A percentile compares a stretch with the other conserved stretches of the same genome.
phyloP scores from a whole-genome alignment of 1,140 invertebrate genomes.

The Ephestia elutella region DNA sequence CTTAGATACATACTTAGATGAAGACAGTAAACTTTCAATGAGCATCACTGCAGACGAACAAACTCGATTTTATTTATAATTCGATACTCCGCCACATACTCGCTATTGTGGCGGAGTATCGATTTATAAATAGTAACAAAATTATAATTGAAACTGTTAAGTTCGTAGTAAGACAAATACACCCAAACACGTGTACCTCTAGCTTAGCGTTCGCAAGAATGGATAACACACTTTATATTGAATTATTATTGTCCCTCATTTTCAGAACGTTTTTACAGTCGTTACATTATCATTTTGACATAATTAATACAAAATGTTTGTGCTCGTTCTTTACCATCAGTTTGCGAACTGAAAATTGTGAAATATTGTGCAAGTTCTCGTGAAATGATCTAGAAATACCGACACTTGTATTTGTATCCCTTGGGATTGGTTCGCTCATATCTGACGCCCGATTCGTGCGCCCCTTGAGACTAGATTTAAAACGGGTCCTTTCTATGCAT shows the following conservation, averaged over 20 bases:
- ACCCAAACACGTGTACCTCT: neutral
- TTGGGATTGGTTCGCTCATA: neutral
- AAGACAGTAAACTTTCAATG: too few species aligned
- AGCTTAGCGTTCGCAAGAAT: neutral
- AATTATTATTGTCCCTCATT: neutral
- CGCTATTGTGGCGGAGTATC: too few species aligned
- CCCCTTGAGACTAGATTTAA: neutral
- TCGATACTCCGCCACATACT: too few species aligned
- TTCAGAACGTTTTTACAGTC: neutral
- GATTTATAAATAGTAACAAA: too few species aligned
- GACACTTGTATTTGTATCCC: neutral
- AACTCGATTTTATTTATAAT: too few species aligned
- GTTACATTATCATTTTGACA: neutral
- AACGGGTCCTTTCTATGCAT: neutral
- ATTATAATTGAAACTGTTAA: too few species aligned
- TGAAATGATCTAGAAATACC: neutral
- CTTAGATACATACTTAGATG: too few species aligned
- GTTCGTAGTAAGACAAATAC: too few species aligned
- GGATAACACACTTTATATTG: neutral
- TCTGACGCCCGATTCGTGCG: neutral
- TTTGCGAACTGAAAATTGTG: neutral
- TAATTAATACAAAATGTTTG: constrained; percentile 2
- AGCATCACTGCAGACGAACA: too few species aligned
- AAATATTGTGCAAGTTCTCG: neutral
- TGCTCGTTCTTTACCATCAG: neutral